These are phyloP conservation scores for Charadrius vociferus DNA, from an alignment of 2,113 vertebrate species.

Conservation along the genomic window DNA sequence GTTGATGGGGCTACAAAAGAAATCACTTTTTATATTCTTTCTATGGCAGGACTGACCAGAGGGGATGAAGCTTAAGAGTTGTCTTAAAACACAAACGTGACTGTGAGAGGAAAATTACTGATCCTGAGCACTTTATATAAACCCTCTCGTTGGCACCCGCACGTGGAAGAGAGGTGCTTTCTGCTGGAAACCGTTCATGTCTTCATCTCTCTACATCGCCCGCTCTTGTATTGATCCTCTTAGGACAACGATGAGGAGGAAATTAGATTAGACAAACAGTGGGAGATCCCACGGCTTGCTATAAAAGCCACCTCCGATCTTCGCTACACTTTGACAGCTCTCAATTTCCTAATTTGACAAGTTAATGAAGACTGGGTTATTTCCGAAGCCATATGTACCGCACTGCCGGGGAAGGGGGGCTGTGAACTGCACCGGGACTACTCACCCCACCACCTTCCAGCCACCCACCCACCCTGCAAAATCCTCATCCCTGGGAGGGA, in stretches of 20 bases:
- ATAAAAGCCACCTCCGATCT: slow-evolving; percentile 14
- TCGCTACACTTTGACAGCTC: slow-evolving; percentile 16
- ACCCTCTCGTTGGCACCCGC: neutral
- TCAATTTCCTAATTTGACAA: slow-evolving; percentile 43
- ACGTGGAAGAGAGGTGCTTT: slow-evolving; percentile 21
- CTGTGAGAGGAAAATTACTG: slow-evolving; percentile 25
- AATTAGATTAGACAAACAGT: slow-evolving; percentile 55
- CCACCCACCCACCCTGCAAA: neutral
- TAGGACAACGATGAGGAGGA: slow-evolving; percentile 13
- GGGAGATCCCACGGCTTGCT: slow-evolving; percentile 10
- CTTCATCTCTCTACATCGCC: neutral
- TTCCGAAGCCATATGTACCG: fast-evolving
- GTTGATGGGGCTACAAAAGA: slow-evolving; percentile 52
- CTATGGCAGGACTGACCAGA: slow-evolving; percentile 1
- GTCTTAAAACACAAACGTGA: slow-evolving; percentile 34
- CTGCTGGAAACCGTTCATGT: slow-evolving; percentile 23
- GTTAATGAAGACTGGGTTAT: slow-evolving; percentile 8
- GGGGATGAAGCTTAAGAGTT: neutral
- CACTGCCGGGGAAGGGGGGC: neutral
- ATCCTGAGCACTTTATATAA: slow-evolving; percentile 38
- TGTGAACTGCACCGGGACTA: fast-evolving
- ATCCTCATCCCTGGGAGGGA: neutral
- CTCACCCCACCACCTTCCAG: neutral
- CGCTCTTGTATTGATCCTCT: slow-evolving; percentile 35
- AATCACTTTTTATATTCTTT: slow-evolving; percentile 13